These are phyloP conservation scores for Echinometra lucunter DNA, from an alignment of 53 echinoderm and acorn worm genomes.

Conservation along the genomic window DNA sequence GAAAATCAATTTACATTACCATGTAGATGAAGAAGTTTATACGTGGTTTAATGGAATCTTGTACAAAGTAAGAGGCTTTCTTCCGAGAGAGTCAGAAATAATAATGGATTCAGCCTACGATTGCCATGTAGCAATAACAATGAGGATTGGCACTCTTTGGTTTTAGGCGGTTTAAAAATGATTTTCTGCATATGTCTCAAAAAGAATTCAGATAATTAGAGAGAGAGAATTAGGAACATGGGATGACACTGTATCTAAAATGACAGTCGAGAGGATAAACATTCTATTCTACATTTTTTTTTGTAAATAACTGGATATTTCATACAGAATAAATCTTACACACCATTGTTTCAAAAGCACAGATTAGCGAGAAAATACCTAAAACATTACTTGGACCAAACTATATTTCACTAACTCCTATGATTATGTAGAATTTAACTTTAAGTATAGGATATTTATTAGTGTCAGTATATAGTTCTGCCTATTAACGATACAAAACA, in stretches of 20 bases:
- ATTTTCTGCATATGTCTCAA: background rate
- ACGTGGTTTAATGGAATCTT: background rate
- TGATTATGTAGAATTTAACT: no score
- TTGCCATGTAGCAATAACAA: background rate
- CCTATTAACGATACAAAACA: no score
- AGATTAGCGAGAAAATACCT: background rate
- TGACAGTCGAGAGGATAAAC: background rate
- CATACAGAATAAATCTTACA: background rate
- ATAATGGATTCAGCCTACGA: background rate
- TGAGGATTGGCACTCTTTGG: background rate
- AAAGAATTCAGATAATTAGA: background rate
- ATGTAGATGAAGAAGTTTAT: constrained; percentile 19
- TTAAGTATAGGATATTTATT: no score
- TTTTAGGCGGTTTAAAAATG: background rate
- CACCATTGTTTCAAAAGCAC: background rate
- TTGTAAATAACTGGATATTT: background rate
- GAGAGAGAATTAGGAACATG: background rate
- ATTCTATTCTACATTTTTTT: background rate
- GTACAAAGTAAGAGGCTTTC: background rate
- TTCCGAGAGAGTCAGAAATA: background rate
- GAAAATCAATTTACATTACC: constrained; percentile 30
- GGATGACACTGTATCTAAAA: background rate
- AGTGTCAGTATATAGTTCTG: no score
- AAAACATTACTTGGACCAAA: background rate
- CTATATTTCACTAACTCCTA: no score